Base-by-base conservation (phyloP, 92 coral and sea anemone genomes). In the Palythoa grandis region DNA sequence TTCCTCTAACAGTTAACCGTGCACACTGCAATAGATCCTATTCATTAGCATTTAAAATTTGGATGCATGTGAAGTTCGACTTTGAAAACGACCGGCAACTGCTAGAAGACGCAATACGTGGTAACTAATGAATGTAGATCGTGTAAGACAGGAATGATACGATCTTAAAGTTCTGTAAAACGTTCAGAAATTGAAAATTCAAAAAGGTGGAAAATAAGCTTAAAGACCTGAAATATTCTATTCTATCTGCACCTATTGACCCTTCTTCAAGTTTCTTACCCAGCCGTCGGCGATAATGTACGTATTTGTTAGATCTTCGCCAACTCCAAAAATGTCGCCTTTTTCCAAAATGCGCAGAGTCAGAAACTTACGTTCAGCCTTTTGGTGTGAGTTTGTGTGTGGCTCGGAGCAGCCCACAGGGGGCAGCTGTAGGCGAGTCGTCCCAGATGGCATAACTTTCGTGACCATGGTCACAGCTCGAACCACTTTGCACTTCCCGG, bases 261-360 rank as follows among this genome's bases (percentile, higher is more conserved):
- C 25, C 25, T 7, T 8, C 1, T 39, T 1, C 11, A 29, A 13
- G 9, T 65, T 23, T 39, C 98, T 82, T 82, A 96, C 98, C 98
- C 92, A 88, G 52, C 89, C 93, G 50, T 88, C 93, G 17, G 98
- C 84, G 29, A 96, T 88, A 73, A 96, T 94, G 92, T 87, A 86
- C 61, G 93, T 92, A 72, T 92, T 91, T 12, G 90, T 87, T 57
- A 96, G 86, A 54, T 96, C 95, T 70, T 96, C 98, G 22, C 98
- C 98, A 47, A 96, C 98, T 15, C 98, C 98, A 86, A 96, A 96
- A 85, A 87, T 90, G 22, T 93, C 95, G 5, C 96, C 96, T 83
- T 89, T 83, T 35, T 86, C 78, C 61, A 96, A 85, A 17, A 74
- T 85, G 48, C 89, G 79, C 14, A 96, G 87, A 11, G 92, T 91